These are phyloP conservation scores for Mustela nigripes DNA, from an alignment of 2,113 vertebrate species.

Conservation along the genomic window DNA sequence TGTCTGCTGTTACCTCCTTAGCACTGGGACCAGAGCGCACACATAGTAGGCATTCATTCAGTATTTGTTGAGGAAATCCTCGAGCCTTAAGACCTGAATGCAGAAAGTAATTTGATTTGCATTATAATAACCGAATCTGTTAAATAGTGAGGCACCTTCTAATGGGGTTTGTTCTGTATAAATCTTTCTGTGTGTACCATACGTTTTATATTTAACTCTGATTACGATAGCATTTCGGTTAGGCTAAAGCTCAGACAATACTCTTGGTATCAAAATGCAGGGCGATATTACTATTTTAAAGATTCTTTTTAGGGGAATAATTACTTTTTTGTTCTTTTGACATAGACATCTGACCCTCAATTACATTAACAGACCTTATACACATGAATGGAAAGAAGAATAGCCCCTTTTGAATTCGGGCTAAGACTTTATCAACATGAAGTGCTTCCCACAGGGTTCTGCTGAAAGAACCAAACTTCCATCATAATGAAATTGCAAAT, in stretches of 20 bases:
- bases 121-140: background rate
- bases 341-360: slow-evolving; percentile 70
- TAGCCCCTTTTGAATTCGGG: slow-evolving; percentile 37
- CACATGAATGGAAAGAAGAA: slow-evolving; percentile 70
- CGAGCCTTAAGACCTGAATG: background rate
- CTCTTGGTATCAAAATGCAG: slow-evolving; percentile 49
- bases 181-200: slow-evolving; percentile 8
- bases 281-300: slow-evolving; percentile 62
- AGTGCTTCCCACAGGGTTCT: slow-evolving; percentile 73
- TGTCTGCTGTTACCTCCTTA: background rate
- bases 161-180: slow-evolving; percentile 11
- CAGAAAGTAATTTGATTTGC: slow-evolving; percentile 48
- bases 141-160: background rate
- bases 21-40: background rate
- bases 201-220: slow-evolving; percentile 37
- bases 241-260: background rate
- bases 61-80: background rate
- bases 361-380: slow-evolving; percentile 68
- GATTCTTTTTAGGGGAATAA: slow-evolving; percentile 64
- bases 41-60: background rate
- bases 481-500: slow-evolving; percentile 75
- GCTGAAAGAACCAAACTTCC: slow-evolving; percentile 55
- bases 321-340: slow-evolving; percentile 76
- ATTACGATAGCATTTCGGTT: slow-evolving; percentile 33
- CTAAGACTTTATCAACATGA: slow-evolving; percentile 68